A percentile compares a stretch with the other conserved stretches of the same genome.
These are phyloP conservation scores for Stichopus horrens DNA, from an alignment of 53 echinoderm and acorn worm species.

Conservation along the genomic window DNA sequence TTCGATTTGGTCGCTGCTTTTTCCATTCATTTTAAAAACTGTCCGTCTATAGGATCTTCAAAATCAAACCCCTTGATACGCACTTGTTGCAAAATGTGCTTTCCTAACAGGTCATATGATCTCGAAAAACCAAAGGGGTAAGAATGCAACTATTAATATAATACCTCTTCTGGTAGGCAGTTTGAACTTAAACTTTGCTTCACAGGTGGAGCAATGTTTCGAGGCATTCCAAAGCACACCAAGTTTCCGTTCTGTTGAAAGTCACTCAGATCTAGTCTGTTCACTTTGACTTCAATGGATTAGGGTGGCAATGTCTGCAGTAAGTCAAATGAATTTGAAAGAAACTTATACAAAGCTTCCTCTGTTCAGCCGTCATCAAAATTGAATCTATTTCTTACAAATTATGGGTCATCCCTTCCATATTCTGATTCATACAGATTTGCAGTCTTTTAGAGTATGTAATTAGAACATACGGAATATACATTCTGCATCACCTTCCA, in stretches of 20 bases:
- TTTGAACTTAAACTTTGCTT: slow-evolving; percentile 38
- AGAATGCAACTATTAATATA: slow-evolving; percentile 50
- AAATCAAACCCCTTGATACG: slow-evolving; percentile 36
- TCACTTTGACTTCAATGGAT: slow-evolving; percentile 26
- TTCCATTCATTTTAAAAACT: slow-evolving; percentile 24
- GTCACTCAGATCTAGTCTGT: slow-evolving; percentile 29
- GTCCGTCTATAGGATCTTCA: slow-evolving; percentile 15
- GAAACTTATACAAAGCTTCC: slow-evolving; percentile 50
- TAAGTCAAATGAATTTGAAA: slow-evolving; percentile 34
- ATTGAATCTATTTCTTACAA: slow-evolving; percentile 58
- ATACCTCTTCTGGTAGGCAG: slow-evolving; percentile 48
- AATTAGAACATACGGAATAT: slow-evolving; percentile 58
- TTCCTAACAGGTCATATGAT: slow-evolving; percentile 48
- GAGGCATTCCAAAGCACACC: slow-evolving; percentile 72
- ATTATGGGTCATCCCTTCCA: slow-evolving; percentile 52
- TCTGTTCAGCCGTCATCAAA: slow-evolving; percentile 53
- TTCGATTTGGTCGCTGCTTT: no score
- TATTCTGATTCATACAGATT: slow-evolving; percentile 49
- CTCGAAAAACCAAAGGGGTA: slow-evolving; percentile 53
- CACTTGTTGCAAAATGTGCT: slow-evolving; percentile 53
- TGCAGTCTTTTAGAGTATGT: slow-evolving; percentile 60
- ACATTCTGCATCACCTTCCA: slow-evolving; percentile 22
- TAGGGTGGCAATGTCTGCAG: slow-evolving; percentile 29
- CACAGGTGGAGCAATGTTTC: slow-evolving; percentile 63
- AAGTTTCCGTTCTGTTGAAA: slow-evolving; percentile 58